Evolutionary conservation across 2,113 vertebrate species (phyloP).

Genomic region (Tragelaphus strepsiceros): DNA sequence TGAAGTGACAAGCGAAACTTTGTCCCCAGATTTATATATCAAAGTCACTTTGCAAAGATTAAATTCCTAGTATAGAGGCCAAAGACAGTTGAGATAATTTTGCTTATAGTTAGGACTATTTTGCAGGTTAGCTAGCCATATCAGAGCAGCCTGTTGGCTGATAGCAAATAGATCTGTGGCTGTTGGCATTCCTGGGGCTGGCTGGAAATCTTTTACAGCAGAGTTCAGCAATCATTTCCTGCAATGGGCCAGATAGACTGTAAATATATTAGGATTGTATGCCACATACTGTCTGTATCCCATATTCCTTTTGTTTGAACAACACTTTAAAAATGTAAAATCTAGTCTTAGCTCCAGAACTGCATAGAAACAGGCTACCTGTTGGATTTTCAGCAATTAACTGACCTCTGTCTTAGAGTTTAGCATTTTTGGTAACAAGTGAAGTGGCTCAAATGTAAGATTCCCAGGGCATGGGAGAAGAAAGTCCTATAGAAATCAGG

Average conservation of each 20-base stretch:
- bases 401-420: background rate
- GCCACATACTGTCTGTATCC: background rate
- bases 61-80: background rate
- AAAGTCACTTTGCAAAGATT: background rate
- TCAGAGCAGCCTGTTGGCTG: background rate
- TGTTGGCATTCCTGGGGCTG: background rate
- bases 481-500: background rate
- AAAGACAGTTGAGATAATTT: background rate
- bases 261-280: background rate
- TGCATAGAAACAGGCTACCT: background rate
- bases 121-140: background rate
- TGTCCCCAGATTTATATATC: background rate
- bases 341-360: background rate
- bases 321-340: background rate
- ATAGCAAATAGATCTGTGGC: background rate
- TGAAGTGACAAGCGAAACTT: background rate
- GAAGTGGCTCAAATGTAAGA: background rate
- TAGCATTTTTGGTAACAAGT: background rate
- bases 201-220: background rate
- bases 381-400: background rate
- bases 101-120: background rate
- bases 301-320: background rate
- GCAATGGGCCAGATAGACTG: background rate
- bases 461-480: background rate
- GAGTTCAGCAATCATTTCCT: background rate